Conservation (phyloP, 2,888 invertebrate genomes). For the Diogma glabrata region DNA sequence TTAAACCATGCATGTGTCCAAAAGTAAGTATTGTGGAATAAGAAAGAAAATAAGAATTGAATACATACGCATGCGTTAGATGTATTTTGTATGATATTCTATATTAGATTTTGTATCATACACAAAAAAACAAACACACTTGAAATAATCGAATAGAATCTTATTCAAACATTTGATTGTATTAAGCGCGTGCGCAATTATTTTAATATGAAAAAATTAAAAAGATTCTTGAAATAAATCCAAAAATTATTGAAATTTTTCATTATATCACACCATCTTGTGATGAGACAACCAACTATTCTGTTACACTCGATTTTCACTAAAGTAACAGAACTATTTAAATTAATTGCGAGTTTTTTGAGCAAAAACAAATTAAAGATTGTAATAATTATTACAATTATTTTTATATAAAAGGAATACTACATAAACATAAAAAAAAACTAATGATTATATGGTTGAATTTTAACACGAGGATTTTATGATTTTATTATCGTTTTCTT, state of each 20-base stretch:
- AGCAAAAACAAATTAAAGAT: too few species aligned
- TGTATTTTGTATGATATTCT: slow-evolving; percentile 8
- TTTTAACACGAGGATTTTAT: too few species aligned
- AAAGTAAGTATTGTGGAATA: too few species aligned
- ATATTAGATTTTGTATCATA: background rate
- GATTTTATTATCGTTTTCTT: too few species aligned
- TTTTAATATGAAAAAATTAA: background rate
- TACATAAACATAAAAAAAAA: too few species aligned
- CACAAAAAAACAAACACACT: background rate
- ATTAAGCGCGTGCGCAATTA: slow-evolving; percentile 10
- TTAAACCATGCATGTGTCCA: too few species aligned
- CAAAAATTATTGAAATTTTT: background rate
- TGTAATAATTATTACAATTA: too few species aligned
- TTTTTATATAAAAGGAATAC: too few species aligned
- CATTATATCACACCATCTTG: slow-evolving; percentile 10
- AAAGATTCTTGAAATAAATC: background rate
- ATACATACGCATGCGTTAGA: slow-evolving; percentile 9
- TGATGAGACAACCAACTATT: slow-evolving; percentile 6
- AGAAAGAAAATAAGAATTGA: background rate
- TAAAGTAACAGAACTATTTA: too few species aligned
- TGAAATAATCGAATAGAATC: background rate
- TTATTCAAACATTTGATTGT: background rate
- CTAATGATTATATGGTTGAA: too few species aligned
- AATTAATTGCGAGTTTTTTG: too few species aligned
- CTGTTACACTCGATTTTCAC: too few species aligned